Percentiles rank a stretch among this genome's conserved stretches.
phyloP scores from a whole-genome alignment of 2,888 invertebrate species.

The Drosophila monieri region DNA sequence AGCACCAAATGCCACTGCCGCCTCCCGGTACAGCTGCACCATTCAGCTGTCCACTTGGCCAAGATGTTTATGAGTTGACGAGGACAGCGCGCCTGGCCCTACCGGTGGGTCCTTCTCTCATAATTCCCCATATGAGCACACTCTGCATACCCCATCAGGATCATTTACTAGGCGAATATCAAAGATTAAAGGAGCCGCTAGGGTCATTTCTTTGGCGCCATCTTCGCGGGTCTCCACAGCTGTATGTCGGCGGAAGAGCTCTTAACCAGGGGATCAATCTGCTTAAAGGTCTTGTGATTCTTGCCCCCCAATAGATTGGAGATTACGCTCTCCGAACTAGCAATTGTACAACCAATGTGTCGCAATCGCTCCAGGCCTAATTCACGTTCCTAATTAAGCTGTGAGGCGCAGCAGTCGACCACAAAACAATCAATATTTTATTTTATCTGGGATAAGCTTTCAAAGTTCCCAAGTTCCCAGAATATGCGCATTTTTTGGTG shows the following conservation, averaged over 20 bases:
- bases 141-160: slow-evolving; percentile 23
- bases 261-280: slow-evolving; percentile 87
- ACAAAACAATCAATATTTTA: slow-evolving; percentile 87
- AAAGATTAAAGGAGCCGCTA: slow-evolving; percentile 56
- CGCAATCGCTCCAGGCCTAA: slow-evolving; percentile 90
- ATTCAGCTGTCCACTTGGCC: slow-evolving; percentile 74
- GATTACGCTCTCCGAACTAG: slow-evolving; percentile 91
- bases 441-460: too few species aligned
- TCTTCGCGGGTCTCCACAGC: slow-evolving; percentile 52
- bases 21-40: slow-evolving; percentile 32
- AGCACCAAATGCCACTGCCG: slow-evolving; percentile 26
- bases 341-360: slow-evolving; percentile 90
- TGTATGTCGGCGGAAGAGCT: slow-evolving; percentile 80
- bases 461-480: too few species aligned
- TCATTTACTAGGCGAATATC: slow-evolving; percentile 42
- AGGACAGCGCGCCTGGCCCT: slow-evolving; percentile 47
- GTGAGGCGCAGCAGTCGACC: slow-evolving; percentile 91
- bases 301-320: slow-evolving; percentile 91
- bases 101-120: slow-evolving; percentile 59
- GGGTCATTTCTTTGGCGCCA: slow-evolving; percentile 25
- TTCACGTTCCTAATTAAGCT: slow-evolving; percentile 88
- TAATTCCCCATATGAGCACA: slow-evolving; percentile 64
- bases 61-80: slow-evolving; percentile 73
- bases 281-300: slow-evolving; percentile 90
- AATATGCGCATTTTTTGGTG: too few species aligned